Evolutionary conservation across 2,888 invertebrate species (phyloP), one percentile per base, ranked within the genome.

Genomic region (Meiosimyza decipiens): DNA sequence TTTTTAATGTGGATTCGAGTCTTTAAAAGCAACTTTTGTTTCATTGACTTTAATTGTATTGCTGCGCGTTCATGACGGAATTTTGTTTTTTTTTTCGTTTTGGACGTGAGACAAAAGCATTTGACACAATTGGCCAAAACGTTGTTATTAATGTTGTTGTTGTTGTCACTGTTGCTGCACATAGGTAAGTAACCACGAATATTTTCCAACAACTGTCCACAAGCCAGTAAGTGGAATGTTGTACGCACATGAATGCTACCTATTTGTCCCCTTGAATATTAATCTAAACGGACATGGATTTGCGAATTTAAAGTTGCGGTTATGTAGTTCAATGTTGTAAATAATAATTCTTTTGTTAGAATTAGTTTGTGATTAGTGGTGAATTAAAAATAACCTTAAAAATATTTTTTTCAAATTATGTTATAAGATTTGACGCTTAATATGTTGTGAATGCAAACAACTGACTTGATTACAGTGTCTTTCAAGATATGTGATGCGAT

Each of bases 101-200:
- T 72, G 81, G 80, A 81, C 82, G 81, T 81, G 82, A 75, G 82
- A 79, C 81, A 76, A 79, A 79, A 82, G 76, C 78, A 80, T 79
- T 79, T 80, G 82, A 81, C 76, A 71, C 50, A 47, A 40, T 55
- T 49, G 66, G 54, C 47, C 60, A 59, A 69, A 70, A 60, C 50
- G 18, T 68, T 15, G 13, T 57, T 22, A 13, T 40, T 55, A 28
- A 28, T 28, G 28, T 28, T 28, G 47, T 6, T 28, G 47, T 6
- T 40, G 13, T 28, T 57, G 22, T 57, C 15, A 12, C 13, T 57
- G 22, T 40, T 40, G 9, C 40, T 40, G 40, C 40, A 40, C 40
- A 40, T 40, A 40, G 1, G 40, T 40, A 40, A 40, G 40, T 40
- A 40, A 40, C 40, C 40, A 40, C 6, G 9, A 40, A 9, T 40